Percentiles rank a stretch among this genome's conserved stretches.
Conservation (phyloP, 2,113 vertebrate species). For the Lucifuga dentata region DNA sequence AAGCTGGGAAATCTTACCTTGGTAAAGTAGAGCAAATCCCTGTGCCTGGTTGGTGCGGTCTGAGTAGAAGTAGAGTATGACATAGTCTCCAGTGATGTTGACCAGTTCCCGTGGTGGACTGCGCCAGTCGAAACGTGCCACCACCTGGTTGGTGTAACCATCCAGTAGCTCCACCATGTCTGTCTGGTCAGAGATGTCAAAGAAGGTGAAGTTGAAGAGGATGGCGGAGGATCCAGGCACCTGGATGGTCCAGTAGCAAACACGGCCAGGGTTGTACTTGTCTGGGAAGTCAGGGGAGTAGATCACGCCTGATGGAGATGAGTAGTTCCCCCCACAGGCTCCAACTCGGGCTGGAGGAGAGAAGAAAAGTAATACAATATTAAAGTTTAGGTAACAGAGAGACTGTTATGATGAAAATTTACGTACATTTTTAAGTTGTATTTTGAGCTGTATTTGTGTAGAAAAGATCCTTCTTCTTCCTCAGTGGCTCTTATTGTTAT, state of each 20-base stretch:
- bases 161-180: constrained; percentile 98
- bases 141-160: constrained; percentile 89
- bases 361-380: neutral
- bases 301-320: constrained; percentile 87
- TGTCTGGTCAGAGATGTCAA: constrained; percentile 92
- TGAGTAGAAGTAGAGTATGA: constrained; percentile 96
- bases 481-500: no score
- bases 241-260: constrained; percentile 96
- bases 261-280: constrained; percentile 87
- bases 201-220: constrained; percentile 93
- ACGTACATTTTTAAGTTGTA: no score
- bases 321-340: constrained; percentile 94
- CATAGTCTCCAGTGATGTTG: constrained; percentile 91
- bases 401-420: neutral
- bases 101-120: constrained; percentile 87
- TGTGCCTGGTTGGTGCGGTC: constrained; percentile 94
- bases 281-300: constrained; percentile 97
- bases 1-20: constrained; percentile 80
- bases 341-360: constrained; percentile 88
- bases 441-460: neutral
- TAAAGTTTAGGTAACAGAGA: neutral
- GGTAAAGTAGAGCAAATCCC: constrained; percentile 92
- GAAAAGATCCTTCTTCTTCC: no score
- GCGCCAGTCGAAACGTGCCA: constrained; percentile 91
- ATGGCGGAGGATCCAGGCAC: constrained; percentile 88